phyloP scores from a whole-genome alignment of 2,888 invertebrate genomes.

The Dolomedes plantarius region DNA sequence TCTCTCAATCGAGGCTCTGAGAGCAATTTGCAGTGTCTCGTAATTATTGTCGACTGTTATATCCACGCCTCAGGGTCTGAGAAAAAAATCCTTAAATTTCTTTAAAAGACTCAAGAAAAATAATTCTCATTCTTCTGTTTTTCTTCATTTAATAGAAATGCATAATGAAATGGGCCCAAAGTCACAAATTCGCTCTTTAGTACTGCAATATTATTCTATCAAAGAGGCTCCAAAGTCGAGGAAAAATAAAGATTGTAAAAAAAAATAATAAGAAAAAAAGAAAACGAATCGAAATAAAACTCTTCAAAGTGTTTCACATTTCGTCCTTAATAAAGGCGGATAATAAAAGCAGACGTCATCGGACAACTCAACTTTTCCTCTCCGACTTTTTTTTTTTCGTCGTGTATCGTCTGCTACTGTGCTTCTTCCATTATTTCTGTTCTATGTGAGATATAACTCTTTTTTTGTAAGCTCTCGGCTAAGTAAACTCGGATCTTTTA shows the following conservation, averaged over 20 bases:
- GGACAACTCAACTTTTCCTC: constrained; percentile 62
- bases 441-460: constrained; percentile 51
- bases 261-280: neutral
- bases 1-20: neutral
- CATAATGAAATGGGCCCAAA: constrained; percentile 64
- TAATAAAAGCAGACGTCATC: constrained; percentile 71
- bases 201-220: constrained; percentile 71
- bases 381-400: constrained; percentile 39
- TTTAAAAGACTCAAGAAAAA: constrained; percentile 46
- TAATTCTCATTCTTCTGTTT: constrained; percentile 66
- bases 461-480: constrained; percentile 60
- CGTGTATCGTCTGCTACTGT: constrained; percentile 17
- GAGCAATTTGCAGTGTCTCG: constrained; percentile 7
- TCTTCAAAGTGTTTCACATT: constrained; percentile 68
- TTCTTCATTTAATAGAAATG: constrained; percentile 65
- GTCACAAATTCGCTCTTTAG: constrained; percentile 52
- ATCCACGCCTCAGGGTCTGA: constrained; percentile 53
- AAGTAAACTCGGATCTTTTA: constrained; percentile 67
- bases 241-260: constrained; percentile 9
- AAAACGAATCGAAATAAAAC: constrained; percentile 18
- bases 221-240: constrained; percentile 52
- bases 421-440: constrained; percentile 66
- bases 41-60: constrained; percentile 61
- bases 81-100: constrained; percentile 51
- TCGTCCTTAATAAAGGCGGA: constrained; percentile 67